Conservation (phyloP, 2,888 invertebrate species). For the Mythimna pallens region DNA sequence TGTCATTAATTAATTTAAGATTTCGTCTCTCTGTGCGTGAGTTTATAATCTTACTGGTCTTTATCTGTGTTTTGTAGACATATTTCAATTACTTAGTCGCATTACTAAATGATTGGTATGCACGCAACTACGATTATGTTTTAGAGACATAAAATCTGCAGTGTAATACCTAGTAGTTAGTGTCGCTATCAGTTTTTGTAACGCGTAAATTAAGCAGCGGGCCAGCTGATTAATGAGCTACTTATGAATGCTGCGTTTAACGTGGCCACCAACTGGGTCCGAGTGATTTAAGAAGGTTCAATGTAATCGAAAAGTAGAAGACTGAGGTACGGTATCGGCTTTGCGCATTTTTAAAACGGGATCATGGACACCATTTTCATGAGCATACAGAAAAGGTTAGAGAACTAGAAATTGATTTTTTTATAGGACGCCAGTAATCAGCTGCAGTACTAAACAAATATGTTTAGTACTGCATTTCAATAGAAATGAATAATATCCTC, state of each 20-base stretch:
- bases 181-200: conserved; percentile 13
- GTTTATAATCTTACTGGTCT: conserved; percentile 16
- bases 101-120: conserved; percentile 20
- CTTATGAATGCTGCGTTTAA: neutral
- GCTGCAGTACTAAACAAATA: too few relatives aligned
- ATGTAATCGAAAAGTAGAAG: neutral
- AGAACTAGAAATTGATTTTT: too few relatives aligned
- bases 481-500: too few relatives aligned
- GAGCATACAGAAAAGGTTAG: too few relatives aligned
- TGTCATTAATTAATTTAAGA: neutral
- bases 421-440: too few relatives aligned
- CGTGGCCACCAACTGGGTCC: neutral
- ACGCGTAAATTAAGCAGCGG: conserved; percentile 16
- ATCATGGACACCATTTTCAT: too few relatives aligned
- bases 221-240: conserved; percentile 14
- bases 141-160: conserved; percentile 11
- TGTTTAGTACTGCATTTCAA: too few relatives aligned
- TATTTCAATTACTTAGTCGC: conserved; percentile 26
- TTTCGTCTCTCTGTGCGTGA: conserved; percentile 9
- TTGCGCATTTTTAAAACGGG: too few relatives aligned
- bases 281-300: conserved; percentile 5
- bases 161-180: conserved; percentile 20
- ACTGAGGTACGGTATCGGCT: neutral
- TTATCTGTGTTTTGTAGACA: conserved; percentile 4
- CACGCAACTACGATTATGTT: conserved; percentile 41